A percentile compares a stretch with the other conserved stretches of the same genome.
Conservation (phyloP, 23 tunicate genomes). For the Halocynthia aurantium region DNA sequence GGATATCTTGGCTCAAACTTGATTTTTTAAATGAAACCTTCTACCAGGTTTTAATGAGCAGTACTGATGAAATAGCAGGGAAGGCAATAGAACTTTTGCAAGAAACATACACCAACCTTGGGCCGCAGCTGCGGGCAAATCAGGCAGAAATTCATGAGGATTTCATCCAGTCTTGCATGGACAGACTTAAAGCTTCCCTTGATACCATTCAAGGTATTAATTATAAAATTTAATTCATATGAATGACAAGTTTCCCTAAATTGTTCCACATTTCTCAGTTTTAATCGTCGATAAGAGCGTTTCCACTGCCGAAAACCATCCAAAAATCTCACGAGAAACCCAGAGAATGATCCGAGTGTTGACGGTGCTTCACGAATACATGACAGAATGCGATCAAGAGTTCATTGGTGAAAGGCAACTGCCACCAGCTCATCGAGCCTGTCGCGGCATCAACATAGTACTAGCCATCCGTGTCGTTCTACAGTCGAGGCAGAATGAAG, state of each 20-base stretch:
- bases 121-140: slow-evolving; percentile 18
- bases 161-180: slow-evolving; percentile 27
- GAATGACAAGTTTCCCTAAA: background rate
- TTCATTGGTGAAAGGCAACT: slow-evolving; percentile 19
- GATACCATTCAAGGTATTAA: slow-evolving; percentile 19
- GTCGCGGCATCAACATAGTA: slow-evolving; percentile 1
- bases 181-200: slow-evolving; percentile 20
- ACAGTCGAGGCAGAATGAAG: slow-evolving; percentile 22
- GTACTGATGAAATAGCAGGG: slow-evolving; percentile 19
- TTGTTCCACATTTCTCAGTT: slow-evolving; percentile 2
- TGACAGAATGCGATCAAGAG: slow-evolving; percentile 26
- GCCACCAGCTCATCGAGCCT: slow-evolving; percentile 18
- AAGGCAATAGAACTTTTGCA: slow-evolving; percentile 29
- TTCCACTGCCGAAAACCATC: slow-evolving; percentile 8
- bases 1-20: background rate
- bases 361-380: slow-evolving; percentile 26
- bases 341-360: slow-evolving; percentile 25
- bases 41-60: slow-evolving; percentile 18
- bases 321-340: slow-evolving; percentile 8
- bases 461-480: slow-evolving; percentile 12
- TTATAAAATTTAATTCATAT: background rate
- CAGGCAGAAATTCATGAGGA: slow-evolving; percentile 32
- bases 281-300: slow-evolving; percentile 11
- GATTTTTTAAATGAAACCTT: background rate
- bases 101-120: slow-evolving; percentile 28